Base-by-base conservation (phyloP, 2,113 vertebrate genomes). In the Nettapus auritus region DNA sequence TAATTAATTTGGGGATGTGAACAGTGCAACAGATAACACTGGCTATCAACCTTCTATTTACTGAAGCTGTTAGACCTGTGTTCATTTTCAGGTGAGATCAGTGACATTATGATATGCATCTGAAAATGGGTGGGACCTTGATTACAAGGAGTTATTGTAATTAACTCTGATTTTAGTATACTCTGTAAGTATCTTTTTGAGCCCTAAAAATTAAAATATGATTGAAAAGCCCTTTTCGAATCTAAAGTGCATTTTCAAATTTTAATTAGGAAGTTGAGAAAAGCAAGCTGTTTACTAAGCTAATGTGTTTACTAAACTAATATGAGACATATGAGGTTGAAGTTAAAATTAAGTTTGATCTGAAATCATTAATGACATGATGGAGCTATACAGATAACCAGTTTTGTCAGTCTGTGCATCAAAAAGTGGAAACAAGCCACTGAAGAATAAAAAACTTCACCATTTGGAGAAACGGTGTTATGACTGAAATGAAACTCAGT, bases 131-230 rank as follows among this genome's bases (percentile, higher is more conserved):
- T 94, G 62, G 52, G 50, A 94, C 62, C 42, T 56, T 92, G 82
- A 93, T 95, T 96, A 36, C 77, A 94, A 84, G 57, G 48, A 79
- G n/a, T 73, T 89, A 79, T 13, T 93, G 79, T 86, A 94, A 94
- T 95, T 95, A 91, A 71, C 42, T 53, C 73, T 93, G 73, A 93
- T 95, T 96, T 88, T 93, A 90, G 33, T 81, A 38, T 33, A 82
- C 34, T 79, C 69, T 69, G 36, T 93, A 84, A 96, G 86, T 82
- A 84, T 44, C 57, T 89, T 96, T 96, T 57, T 79, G 44, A 96
- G 53, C 56, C 11, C 64, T 90, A 86, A 94, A 95, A 94, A 87
- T 75, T 86, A 86, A 90, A 94, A 88, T 84, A 53, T 84, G 46
- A 86, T 96, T 86, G 75, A 86, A 89, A 90, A 90, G 64, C 29